A percentile compares a stretch with the other conserved stretches of the same genome.
Evolutionary conservation across 1,140 invertebrate species (phyloP).

Genomic region (Doryteuthis pealeii): DNA sequence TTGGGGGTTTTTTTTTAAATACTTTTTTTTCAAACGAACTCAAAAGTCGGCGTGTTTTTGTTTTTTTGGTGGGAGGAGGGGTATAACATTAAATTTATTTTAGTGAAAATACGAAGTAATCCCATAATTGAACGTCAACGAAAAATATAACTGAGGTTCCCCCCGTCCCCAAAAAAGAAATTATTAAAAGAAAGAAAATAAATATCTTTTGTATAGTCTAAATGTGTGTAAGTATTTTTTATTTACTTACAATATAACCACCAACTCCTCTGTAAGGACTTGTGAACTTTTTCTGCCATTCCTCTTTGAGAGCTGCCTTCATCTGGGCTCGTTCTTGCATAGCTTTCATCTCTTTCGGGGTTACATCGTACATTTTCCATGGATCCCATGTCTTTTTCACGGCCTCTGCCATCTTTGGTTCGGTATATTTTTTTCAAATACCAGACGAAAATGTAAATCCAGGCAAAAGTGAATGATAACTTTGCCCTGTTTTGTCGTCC

Average conservation of each 20-base stretch:
- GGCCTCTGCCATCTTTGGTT: neutral
- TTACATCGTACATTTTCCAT: slow-evolving; percentile 53
- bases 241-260: slow-evolving; percentile 66
- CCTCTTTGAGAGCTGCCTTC: slow-evolving; percentile 64
- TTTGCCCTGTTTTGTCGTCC: neutral
- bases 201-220: no score
- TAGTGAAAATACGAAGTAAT: no score
- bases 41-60: no score
- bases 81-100: no score
- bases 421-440: neutral
- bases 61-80: no score
- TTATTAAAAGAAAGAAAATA: no score
- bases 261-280: slow-evolving; percentile 69
- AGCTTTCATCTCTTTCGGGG: slow-evolving; percentile 55
- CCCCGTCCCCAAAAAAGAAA: no score
- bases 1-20: no score
- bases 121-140: no score
- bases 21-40: no score
- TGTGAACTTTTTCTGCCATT: slow-evolving; percentile 70
- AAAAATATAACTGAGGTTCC: no score
- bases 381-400: slow-evolving; percentile 35
- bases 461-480: neutral
- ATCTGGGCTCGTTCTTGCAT: slow-evolving; percentile 65
- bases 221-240: no score
- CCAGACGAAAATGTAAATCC: slow-evolving; percentile 19